These are phyloP conservation scores for Phenganax stokvisi DNA, from an alignment of 92 coral and sea anemone species.

Conservation along the genomic window DNA sequence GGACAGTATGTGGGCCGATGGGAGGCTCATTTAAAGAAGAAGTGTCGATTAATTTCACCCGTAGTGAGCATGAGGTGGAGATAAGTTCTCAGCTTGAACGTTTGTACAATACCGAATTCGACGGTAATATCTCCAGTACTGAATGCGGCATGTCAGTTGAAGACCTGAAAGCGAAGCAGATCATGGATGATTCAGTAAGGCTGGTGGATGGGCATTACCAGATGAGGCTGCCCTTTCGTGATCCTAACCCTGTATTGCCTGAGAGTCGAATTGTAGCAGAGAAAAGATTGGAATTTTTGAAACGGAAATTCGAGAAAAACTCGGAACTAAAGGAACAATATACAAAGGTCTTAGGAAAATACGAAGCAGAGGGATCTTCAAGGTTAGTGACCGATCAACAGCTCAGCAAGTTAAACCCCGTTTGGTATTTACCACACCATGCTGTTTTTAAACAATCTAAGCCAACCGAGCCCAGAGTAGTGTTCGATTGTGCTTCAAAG, in stretches of 20 bases:
- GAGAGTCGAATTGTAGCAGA: slow-evolving; percentile 37
- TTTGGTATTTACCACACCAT: no score
- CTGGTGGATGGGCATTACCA: slow-evolving; percentile 44
- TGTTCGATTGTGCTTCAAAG: no score
- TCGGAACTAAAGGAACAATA: slow-evolving; percentile 35
- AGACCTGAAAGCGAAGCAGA: slow-evolving; percentile 42
- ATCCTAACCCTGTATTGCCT: slow-evolving; percentile 31
- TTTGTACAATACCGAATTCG: slow-evolving; percentile 56
- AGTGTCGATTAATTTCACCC: slow-evolving; percentile 31
- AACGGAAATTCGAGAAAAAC: slow-evolving; percentile 38
- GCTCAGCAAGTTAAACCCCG: no score
- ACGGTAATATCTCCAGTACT: slow-evolving; percentile 6
- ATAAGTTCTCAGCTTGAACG: slow-evolving; percentile 46
- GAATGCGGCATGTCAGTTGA: slow-evolving; percentile 45
- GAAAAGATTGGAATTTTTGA: slow-evolving; percentile 30
- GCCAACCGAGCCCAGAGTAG: no score
- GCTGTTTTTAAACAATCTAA: no score
- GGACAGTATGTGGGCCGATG: slow-evolving; percentile 67
- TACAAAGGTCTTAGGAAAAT: no score
- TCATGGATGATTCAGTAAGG: slow-evolving; percentile 41
- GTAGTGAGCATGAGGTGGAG: slow-evolving; percentile 37
- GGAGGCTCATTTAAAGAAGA: slow-evolving; percentile 29
- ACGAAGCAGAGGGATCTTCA: no score
- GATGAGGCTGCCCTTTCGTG: slow-evolving; percentile 47
- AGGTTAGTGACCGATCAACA: no score